These are phyloP conservation scores for Yponomeuta malinellus DNA, from an alignment of 2,888 invertebrate species.

Conservation along the genomic window DNA sequence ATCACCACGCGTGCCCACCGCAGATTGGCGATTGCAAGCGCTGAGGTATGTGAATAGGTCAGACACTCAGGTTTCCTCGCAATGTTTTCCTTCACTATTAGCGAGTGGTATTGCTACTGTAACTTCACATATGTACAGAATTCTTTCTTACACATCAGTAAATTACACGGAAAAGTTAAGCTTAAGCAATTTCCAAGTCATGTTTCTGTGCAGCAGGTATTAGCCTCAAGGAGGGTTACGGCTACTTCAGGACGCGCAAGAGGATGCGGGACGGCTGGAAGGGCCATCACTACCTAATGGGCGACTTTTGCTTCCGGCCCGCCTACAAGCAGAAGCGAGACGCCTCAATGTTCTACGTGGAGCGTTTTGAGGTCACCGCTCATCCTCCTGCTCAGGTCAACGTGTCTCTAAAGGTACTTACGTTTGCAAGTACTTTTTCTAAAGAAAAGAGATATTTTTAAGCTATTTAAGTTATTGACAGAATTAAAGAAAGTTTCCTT, in stretches of 20 bases:
- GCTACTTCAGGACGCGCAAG: conserved; percentile 33
- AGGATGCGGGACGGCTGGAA: conserved; percentile 46
- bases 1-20: too few species aligned
- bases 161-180: not conserved
- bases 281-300: conserved; percentile 42
- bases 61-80: too few species aligned
- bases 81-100: too few species aligned
- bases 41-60: too few species aligned
- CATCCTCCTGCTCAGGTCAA: conserved; percentile 33
- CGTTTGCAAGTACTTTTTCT: not conserved
- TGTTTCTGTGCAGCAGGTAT: conserved; percentile 31
- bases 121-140: too few species aligned
- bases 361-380: conserved; percentile 47
- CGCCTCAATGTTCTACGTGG: conserved; percentile 46
- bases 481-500: too few species aligned
- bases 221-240: conserved; percentile 35
- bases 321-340: conserved; percentile 25
- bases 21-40: too few species aligned
- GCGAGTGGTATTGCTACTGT: too few species aligned
- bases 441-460: not conserved
- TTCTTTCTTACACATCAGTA: too few species aligned
- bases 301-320: conserved; percentile 46
- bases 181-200: not conserved
- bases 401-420: conserved; percentile 27
- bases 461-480: too few species aligned